Conservation (phyloP, 1,140 invertebrate genomes). For the Cryptotermes secundus region DNA sequence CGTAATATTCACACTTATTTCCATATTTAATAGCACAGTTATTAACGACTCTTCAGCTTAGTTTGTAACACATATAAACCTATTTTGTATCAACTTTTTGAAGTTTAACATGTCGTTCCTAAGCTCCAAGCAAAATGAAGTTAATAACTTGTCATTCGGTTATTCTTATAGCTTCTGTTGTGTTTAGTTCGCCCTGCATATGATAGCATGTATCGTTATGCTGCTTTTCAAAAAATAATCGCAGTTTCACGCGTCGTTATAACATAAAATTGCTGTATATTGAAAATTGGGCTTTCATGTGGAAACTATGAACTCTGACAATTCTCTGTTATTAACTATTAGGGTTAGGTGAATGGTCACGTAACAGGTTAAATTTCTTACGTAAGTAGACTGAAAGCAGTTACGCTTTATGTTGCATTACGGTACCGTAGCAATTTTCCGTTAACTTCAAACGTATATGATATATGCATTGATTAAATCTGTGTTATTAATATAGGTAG, state of each 20-base stretch:
- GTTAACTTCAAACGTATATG: not conserved
- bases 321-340: not conserved
- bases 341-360: not conserved
- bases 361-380: not conserved
- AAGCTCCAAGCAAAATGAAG: not conserved
- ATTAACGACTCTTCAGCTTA: not conserved
- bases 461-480: not conserved
- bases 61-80: not conserved
- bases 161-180: not conserved
- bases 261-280: not conserved
- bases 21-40: not conserved
- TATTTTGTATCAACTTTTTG: not conserved
- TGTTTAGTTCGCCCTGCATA: not conserved
- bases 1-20: not conserved
- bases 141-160: not conserved
- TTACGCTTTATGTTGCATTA: not conserved
- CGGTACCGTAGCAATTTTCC: not conserved
- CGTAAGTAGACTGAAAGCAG: not conserved
- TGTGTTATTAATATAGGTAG: not conserved
- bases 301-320: conserved; percentile 11
- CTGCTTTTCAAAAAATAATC: not conserved
- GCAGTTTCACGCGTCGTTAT: not conserved
- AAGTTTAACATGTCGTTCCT: not conserved
- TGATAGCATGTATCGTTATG: not conserved
- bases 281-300: not conserved